Conservation (phyloP, 64 coral and sea anemone genomes). For the Hydrozoanthus tunicans region DNA sequence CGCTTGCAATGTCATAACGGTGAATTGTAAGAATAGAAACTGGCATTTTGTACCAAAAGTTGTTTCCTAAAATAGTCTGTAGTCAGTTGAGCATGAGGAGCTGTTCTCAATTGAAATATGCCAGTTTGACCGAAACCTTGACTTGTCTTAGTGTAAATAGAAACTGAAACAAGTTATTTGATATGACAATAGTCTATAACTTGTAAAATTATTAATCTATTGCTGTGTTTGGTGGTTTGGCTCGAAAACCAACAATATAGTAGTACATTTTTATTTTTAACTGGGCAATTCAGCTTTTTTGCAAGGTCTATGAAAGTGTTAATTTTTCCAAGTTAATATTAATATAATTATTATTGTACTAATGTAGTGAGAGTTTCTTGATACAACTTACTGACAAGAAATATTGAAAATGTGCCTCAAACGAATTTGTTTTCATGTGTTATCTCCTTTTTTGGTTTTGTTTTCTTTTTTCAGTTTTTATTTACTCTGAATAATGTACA, state of each 20-base stretch:
- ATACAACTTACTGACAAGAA: constrained; percentile 39
- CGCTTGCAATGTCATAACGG: no score
- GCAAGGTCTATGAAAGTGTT: neutral
- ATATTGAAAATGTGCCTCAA: constrained; percentile 10
- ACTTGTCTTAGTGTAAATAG: neutral
- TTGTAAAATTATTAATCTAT: no score
- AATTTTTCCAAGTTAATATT: neutral
- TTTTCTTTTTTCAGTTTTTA: constrained; percentile 11
- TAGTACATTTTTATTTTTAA: neutral
- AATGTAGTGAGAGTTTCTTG: constrained; percentile 22
- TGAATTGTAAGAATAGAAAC: no score
- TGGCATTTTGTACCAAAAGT: no score
- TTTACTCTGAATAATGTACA: constrained; percentile 26
- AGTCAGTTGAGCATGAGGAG: no score
- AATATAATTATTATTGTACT: neutral
- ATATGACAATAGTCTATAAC: no score
- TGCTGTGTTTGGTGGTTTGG: no score
- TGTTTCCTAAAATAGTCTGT: no score
- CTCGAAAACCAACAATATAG: no score
- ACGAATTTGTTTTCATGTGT: constrained; percentile 11
- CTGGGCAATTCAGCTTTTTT: constrained; percentile 34
- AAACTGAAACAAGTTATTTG: no score
- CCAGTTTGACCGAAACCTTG: neutral
- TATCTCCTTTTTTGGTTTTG: neutral
- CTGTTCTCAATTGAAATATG: no score